Evolutionary conservation across 2,888 invertebrate genomes (phyloP).

Genomic region (Romanomermis culicivorax): DNA sequence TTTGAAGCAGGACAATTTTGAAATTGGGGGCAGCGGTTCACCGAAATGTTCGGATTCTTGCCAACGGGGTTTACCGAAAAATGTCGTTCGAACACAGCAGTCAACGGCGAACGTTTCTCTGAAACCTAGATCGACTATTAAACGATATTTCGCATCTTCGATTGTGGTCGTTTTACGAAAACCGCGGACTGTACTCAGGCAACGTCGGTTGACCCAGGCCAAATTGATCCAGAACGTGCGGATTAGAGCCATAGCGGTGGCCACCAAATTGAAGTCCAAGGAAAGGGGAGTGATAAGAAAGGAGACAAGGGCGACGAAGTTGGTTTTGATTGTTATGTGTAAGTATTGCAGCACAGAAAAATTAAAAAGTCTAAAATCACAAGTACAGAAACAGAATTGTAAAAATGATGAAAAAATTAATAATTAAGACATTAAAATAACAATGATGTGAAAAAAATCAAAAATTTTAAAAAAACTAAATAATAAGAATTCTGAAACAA

Average conservation of each 20-base stretch:
- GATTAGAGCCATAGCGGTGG: conserved; percentile 19
- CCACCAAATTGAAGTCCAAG: conserved; percentile 24
- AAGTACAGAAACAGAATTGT: too few relatives aligned
- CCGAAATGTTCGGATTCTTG: background rate
- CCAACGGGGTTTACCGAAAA: background rate
- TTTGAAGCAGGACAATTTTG: background rate
- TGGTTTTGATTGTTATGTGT: conserved; percentile 34
- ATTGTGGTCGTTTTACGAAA: background rate
- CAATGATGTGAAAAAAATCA: too few relatives aligned
- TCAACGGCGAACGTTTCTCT: background rate
- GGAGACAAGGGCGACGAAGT: conserved; percentile 26
- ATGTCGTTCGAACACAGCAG: background rate
- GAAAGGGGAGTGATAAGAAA: conserved; percentile 27
- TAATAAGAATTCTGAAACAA: too few relatives aligned
- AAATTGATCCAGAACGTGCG: background rate
- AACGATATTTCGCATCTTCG: background rate
- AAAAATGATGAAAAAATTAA: too few relatives aligned
- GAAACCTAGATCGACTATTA: background rate
- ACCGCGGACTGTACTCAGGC: background rate
- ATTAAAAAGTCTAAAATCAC: too few relatives aligned
- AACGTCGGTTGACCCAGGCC: background rate
- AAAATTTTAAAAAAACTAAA: too few relatives aligned
- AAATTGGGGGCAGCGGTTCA: background rate
- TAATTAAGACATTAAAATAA: too few relatives aligned
- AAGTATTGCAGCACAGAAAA: too few relatives aligned